Percentiles rank a stretch among this genome's conserved stretches.
Conservation (phyloP, 2,113 vertebrate species). For the Atlantisia rogersi region DNA sequence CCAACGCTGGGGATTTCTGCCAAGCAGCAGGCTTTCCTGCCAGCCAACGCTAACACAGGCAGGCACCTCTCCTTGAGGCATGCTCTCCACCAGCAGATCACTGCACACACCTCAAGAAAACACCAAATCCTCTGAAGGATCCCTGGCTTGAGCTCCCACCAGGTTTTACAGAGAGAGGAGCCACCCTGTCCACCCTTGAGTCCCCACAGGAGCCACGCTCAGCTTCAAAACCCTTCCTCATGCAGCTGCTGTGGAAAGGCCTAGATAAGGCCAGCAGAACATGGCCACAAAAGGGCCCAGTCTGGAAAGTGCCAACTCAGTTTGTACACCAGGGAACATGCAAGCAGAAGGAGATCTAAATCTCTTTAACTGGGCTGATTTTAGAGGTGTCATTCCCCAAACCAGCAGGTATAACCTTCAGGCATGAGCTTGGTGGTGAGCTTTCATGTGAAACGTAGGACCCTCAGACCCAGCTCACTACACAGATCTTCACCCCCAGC, state of each 20-base stretch:
- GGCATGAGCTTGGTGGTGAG: background rate
- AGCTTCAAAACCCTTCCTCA: background rate
- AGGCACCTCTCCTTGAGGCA: accelerated
- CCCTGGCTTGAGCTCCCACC: background rate
- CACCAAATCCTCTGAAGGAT: background rate
- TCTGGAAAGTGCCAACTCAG: background rate
- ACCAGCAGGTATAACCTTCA: background rate
- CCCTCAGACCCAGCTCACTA: background rate
- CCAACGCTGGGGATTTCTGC: background rate
- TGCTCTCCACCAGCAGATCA: accelerated
- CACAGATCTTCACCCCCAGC: background rate
- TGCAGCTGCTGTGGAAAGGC: background rate
- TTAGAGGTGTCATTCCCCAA: background rate
- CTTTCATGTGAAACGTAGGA: background rate
- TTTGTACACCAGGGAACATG: background rate
- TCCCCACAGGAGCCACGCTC: background rate
- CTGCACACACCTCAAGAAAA: background rate
- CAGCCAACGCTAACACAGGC: background rate
- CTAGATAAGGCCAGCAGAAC: background rate
- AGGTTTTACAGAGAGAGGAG: background rate
- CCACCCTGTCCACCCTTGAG: accelerated
- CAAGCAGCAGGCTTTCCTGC: background rate
- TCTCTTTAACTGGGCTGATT: background rate
- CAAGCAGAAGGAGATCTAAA: background rate
- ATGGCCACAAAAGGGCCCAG: accelerated